A percentile compares a stretch with the other conserved stretches of the same genome.
These are phyloP conservation scores for Isoperla grammatica DNA, from an alignment of 2,888 invertebrate species.

Conservation along the genomic window DNA sequence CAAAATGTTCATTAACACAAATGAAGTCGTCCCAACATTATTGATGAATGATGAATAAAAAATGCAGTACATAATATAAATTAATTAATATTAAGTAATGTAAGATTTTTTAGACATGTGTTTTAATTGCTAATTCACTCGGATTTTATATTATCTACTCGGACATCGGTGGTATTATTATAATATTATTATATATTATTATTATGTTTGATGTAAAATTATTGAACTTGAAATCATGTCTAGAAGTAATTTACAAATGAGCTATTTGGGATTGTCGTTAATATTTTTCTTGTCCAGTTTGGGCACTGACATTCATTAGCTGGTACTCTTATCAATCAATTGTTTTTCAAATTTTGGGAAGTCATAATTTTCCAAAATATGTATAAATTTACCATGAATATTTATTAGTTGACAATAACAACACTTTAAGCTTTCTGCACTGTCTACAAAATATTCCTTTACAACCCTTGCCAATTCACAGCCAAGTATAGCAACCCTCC, in stretches of 20 bases:
- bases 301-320: no score
- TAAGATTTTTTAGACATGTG: neutral
- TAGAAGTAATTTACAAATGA: conserved; percentile 3
- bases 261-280: conserved; percentile 19
- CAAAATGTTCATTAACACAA: neutral
- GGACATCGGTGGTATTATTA: neutral
- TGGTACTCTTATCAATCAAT: no score
- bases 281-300: conserved; percentile 9
- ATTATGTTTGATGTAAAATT: conserved; percentile 2
- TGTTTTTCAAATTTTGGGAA: no score
- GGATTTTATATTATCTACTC: neutral
- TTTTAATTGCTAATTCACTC: neutral
- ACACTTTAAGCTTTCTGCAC: no score
- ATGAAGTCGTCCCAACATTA: neutral
- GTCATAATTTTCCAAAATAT: no score
- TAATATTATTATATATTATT: conserved; percentile 8
- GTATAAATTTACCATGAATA: no score
- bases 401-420: no score
- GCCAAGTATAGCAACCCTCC: no score
- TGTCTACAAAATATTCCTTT: no score
- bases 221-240: conserved; percentile 4
- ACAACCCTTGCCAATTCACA: no score
- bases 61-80: neutral
- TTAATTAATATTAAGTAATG: neutral
- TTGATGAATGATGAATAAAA: neutral